Evolutionary conservation across 2,797 vertebrate species (phyloP).

Genomic region (Protosalanx chinensis): DNA sequence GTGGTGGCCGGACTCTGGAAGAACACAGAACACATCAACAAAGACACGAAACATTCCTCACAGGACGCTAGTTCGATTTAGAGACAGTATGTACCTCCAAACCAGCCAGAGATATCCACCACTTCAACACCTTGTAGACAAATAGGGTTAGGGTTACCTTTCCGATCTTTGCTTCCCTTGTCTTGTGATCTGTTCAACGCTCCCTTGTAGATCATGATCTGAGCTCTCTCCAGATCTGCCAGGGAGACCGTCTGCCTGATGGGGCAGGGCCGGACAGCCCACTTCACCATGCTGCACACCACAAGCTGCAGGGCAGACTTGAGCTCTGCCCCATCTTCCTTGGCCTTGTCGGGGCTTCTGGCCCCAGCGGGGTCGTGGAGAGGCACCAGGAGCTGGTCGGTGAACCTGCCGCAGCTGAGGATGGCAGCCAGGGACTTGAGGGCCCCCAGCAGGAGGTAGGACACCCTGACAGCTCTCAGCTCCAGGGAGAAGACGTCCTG

Average conservation of each 20-base stretch:
- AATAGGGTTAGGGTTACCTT: slow-evolving; percentile 69
- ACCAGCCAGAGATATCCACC: background rate
- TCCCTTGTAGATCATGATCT: slow-evolving; percentile 80
- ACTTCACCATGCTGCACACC: slow-evolving; percentile 82
- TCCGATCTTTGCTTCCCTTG: slow-evolving; percentile 58
- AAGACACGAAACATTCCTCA: background rate
- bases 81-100: no score
- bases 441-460: slow-evolving; percentile 77
- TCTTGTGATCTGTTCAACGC: slow-evolving; percentile 69
- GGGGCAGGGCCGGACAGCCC: slow-evolving; percentile 77
- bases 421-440: slow-evolving; percentile 76
- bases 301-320: slow-evolving; percentile 76
- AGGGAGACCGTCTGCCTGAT: slow-evolving; percentile 75
- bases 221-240: slow-evolving; percentile 77
- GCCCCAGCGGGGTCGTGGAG: slow-evolving; percentile 47
- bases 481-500: slow-evolving; percentile 68
- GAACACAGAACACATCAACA: background rate
- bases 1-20: slow-evolving; percentile 61
- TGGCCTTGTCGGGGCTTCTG: slow-evolving; percentile 54
- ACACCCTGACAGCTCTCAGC: slow-evolving; percentile 71
- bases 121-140: no score
- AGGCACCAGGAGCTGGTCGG: slow-evolving; percentile 69
- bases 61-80: no score
- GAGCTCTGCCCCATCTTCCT: slow-evolving; percentile 71
- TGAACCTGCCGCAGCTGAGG: slow-evolving; percentile 74